Conservation (phyloP, 2,797 vertebrate species). For the Trematomus bernacchii region DNA sequence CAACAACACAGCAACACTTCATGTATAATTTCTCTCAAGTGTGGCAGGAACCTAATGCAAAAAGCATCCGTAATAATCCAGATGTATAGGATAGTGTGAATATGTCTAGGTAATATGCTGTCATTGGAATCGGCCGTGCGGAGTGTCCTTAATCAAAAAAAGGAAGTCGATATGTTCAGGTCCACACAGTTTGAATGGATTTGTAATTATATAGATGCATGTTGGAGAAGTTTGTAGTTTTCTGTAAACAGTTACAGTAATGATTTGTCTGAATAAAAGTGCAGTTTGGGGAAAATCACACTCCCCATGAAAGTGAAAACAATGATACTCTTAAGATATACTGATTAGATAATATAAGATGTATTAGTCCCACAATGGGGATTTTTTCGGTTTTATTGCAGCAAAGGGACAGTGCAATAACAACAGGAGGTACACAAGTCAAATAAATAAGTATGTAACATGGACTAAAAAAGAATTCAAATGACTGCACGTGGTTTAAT, state of each 20-base stretch:
- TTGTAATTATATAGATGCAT: slow-evolving; percentile 3
- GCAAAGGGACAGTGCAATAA: too few species aligned
- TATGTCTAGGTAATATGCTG: slow-evolving; percentile 50
- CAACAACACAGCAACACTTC: slow-evolving; percentile 36
- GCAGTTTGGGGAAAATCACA: slow-evolving; percentile 8
- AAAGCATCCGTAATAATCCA: slow-evolving; percentile 70
- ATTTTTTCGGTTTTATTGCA: too few species aligned
- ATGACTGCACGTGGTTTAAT: too few species aligned
- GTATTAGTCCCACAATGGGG: too few species aligned
- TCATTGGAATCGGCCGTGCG: slow-evolving; percentile 3
- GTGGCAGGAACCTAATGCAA: slow-evolving; percentile 61
- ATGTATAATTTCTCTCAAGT: slow-evolving; percentile 67
- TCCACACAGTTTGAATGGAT: slow-evolving; percentile 46
- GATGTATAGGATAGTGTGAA: slow-evolving; percentile 43
- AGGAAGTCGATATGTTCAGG: slow-evolving; percentile 53
- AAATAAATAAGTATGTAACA: too few species aligned
- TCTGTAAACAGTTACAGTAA: not conserved
- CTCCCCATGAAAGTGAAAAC: slow-evolving; percentile 18
- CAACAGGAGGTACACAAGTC: too few species aligned
- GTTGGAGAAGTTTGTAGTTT: too few species aligned
- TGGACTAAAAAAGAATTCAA: too few species aligned
- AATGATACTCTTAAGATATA: slow-evolving; percentile 15
- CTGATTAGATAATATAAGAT: too few species aligned
- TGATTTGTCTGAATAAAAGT: slow-evolving; percentile 6
- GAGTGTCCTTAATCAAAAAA: slow-evolving; percentile 42